Percentiles rank a stretch among this genome's conserved stretches.
Evolutionary conservation across 2,888 invertebrate genomes (phyloP).

Genomic region (Caenorhabditis japonica): DNA sequence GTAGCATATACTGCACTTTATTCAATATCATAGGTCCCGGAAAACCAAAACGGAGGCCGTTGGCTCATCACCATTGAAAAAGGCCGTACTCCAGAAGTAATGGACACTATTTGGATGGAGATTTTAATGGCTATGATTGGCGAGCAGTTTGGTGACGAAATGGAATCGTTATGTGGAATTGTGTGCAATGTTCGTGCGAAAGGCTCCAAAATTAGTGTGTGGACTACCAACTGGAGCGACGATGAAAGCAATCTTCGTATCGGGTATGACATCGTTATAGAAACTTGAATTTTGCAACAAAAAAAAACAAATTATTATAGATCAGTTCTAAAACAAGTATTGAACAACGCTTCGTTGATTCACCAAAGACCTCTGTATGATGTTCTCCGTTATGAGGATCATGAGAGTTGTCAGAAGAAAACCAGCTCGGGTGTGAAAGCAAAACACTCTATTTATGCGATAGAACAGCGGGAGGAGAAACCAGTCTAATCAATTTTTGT

Average conservation of each 20-base stretch:
- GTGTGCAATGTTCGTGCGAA: conserved; percentile 93
- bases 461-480: conserved; percentile 24
- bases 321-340: conserved; percentile 40
- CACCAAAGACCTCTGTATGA: conserved; percentile 48
- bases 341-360: conserved; percentile 28
- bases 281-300: background rate
- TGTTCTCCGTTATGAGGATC: conserved; percentile 61
- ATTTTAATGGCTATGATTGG: conserved; percentile 89
- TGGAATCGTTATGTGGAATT: conserved; percentile 79
- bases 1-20: background rate
- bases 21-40: conserved; percentile 73
- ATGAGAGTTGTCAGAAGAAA: conserved; percentile 62
- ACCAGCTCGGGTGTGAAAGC: conserved; percentile 53
- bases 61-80: conserved; percentile 78
- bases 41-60: conserved; percentile 79
- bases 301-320: conserved; percentile 36
- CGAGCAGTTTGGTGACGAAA: conserved; percentile 91
- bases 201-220: conserved; percentile 91
- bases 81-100: conserved; percentile 51
- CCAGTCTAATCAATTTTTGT: background rate
- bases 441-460: conserved; percentile 24
- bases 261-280: conserved; percentile 60
- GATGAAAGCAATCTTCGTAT: conserved; percentile 80
- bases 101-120: conserved; percentile 76
- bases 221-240: conserved; percentile 89